phyloP scores from a whole-genome alignment of 35 echinoderm and acorn worm genomes.

The Nesometra sesokonis region DNA sequence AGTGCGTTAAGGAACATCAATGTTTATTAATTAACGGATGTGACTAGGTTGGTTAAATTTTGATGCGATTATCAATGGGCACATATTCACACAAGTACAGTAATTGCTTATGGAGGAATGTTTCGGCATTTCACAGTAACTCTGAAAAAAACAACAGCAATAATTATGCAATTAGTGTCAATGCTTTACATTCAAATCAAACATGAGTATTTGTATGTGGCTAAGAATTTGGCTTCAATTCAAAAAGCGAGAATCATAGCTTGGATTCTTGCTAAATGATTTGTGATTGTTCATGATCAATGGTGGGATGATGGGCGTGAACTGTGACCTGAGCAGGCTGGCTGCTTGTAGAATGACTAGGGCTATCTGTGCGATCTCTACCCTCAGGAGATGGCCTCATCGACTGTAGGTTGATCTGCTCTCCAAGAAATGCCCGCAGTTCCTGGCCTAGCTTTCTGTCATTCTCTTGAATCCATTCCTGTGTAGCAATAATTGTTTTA shows the following conservation, averaged over 20 bases:
- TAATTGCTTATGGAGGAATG: too few relatives aligned
- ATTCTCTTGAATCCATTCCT: neutral
- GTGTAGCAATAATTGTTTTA: neutral
- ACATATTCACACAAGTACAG: too few relatives aligned
- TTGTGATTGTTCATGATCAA: neutral
- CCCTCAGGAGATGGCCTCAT: neutral
- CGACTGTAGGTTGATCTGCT: neutral
- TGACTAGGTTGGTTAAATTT: too few relatives aligned
- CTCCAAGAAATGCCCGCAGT: neutral
- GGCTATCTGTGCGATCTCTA: neutral
- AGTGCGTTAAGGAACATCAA: too few relatives aligned
- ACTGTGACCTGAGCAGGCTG: neutral
- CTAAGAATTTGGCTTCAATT: neutral
- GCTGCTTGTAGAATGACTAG: neutral
- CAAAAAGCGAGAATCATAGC: neutral
- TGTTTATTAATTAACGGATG: too few relatives aligned
- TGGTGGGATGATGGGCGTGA: neutral
- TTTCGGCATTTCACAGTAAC: too few relatives aligned
- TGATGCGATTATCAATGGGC: too few relatives aligned
- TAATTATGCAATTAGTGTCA: too few relatives aligned
- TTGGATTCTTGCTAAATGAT: neutral
- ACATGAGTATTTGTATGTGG: too few relatives aligned
- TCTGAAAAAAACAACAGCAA: too few relatives aligned
- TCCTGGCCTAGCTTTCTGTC: neutral
- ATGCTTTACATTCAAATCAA: too few relatives aligned